Base-by-base conservation (phyloP, 2,797 vertebrate genomes). In the Microtus agrestis region DNA sequence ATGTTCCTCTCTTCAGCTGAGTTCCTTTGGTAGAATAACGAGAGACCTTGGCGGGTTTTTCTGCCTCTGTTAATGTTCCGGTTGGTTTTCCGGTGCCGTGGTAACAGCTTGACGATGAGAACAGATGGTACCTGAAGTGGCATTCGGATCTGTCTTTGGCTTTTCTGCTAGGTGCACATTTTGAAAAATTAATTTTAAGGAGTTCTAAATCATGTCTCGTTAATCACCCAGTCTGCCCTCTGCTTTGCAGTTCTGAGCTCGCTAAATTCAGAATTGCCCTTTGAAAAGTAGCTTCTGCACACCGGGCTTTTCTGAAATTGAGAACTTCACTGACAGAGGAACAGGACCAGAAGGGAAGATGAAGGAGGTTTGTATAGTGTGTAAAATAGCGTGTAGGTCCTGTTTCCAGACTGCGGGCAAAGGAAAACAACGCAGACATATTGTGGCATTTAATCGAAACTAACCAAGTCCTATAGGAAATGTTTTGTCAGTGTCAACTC, bases 181-280 rank as follows among this genome's bases (percentile, higher is more conserved):
- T 86, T 65, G 61, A 6, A 54, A 92, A 56, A 48, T 86, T 13
- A 78, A 88, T 88, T 31, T 29, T 29, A 90, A 77, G 61, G 87
- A 93, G 21, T 91, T 81, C 34, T 87, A 95, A 89, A 77, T 94
- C 40, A 84, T 80, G 85, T 85, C 87, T 61, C 34, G 59, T 48
- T 65, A 93, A 86, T 59, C 14, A 91, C 69, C 43, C 74, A 92
- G 37, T 48, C 40, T 74, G 59, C 95, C 90, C 48, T 78, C 1
- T 40, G 29, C 10, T 78, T 31, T 95, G 79, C 27, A 84, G 27
- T 95, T 90, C n/a, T 77, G 17, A 95, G 87, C 71, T 79, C 48
- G 71, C 84, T 82, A 92, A 89, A 92, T 76, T 89, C 34, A n/a
- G 3, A 93, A 54, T n/a, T 43, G 25, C 76, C 96, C 96, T 95